These are phyloP conservation scores for Xiphorhynchus elegans DNA, from an alignment of 2,113 vertebrate genomes.

Conservation along the genomic window DNA sequence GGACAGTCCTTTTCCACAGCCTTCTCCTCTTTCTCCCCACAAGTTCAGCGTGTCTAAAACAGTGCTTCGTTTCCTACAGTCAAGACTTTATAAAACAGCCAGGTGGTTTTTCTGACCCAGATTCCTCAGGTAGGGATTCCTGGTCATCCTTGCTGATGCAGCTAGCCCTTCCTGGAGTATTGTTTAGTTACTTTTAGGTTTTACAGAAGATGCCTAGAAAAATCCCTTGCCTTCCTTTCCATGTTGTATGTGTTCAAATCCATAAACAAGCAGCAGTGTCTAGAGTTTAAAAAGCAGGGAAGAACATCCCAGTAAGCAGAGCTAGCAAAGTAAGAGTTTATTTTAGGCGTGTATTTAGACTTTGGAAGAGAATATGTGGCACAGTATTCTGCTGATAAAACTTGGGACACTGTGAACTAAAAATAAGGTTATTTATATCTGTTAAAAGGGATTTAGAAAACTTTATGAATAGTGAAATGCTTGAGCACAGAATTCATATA, in stretches of 20 bases:
- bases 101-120: background rate
- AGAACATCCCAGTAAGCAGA: background rate
- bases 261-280: background rate
- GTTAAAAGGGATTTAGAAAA: background rate
- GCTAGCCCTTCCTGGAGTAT: background rate
- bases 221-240: background rate
- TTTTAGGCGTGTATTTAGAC: background rate
- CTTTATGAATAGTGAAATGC: background rate
- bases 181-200: background rate
- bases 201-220: background rate
- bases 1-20: background rate
- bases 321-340: background rate
- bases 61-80: background rate
- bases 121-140: background rate
- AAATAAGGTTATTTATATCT: background rate
- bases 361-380: background rate
- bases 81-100: background rate
- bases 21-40: background rate
- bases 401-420: background rate
- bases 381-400: conserved; percentile 1
- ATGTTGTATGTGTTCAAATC: background rate
- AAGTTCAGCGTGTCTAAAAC: background rate
- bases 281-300: background rate
- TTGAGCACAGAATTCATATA: background rate
- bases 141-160: background rate